Evolutionary conservation across 2,113 vertebrate genomes (phyloP).

Genomic region (Raphicerus campestris): DNA sequence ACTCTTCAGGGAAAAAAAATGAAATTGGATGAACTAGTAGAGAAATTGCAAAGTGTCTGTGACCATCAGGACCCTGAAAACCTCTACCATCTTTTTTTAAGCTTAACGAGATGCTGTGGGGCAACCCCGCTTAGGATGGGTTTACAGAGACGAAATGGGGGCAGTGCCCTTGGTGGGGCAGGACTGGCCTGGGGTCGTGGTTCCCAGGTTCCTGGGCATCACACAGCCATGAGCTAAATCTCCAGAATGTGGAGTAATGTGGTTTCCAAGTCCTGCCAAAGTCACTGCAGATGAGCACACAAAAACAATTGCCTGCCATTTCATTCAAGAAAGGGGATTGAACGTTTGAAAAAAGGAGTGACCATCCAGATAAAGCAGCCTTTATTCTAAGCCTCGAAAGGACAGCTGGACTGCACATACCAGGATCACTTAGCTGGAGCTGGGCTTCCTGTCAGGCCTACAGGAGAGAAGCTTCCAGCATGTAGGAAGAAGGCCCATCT

Average conservation of each 20-base stretch:
- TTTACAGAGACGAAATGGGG: not conserved
- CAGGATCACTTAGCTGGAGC: not conserved
- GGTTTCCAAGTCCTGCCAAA: not conserved
- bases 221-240: rapidly evolving
- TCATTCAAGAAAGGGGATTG: not conserved
- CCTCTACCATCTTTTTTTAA: not conserved
- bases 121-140: not conserved
- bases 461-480: not conserved
- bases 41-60: not conserved
- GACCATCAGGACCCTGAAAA: not conserved
- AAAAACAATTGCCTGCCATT: not conserved
- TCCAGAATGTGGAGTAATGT: not conserved
- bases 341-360: not conserved
- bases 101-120: not conserved
- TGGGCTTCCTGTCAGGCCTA: not conserved
- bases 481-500: not conserved
- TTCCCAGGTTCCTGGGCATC: not conserved
- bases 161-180: not conserved
- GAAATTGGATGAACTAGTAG: slow-evolving; percentile 33
- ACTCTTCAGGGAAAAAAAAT: slow-evolving; percentile 61
- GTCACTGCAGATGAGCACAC: not conserved
- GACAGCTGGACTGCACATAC: not conserved
- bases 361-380: not conserved
- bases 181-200: rapidly evolving
- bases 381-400: not conserved